Conservation (phyloP, 1,140 invertebrate genomes). For the Arctopsyche grandis region DNA sequence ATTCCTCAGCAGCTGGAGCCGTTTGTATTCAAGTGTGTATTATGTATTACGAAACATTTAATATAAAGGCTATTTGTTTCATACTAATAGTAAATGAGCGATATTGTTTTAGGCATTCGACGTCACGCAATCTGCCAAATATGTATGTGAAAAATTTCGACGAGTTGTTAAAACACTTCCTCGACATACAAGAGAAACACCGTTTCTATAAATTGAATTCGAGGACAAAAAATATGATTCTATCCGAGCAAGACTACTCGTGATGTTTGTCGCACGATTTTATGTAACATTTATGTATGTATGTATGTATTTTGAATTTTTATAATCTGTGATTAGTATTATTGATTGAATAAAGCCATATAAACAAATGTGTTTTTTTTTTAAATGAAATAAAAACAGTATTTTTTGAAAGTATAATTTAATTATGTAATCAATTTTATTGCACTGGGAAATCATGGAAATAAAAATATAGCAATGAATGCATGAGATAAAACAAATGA, state of each 20-base stretch:
- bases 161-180: slow-evolving; percentile 58
- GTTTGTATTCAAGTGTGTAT: slow-evolving; percentile 51
- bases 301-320: too few relatives aligned
- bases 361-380: too few relatives aligned
- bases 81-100: background rate
- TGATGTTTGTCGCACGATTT: slow-evolving; percentile 32
- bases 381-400: too few relatives aligned
- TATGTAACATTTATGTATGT: background rate
- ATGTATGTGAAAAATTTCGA: slow-evolving; percentile 56
- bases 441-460: too few relatives aligned
- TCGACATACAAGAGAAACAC: slow-evolving; percentile 60
- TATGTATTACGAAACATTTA: background rate
- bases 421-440: too few relatives aligned
- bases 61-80: background rate
- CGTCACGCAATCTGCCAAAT: slow-evolving; percentile 5
- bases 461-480: too few relatives aligned
- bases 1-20: slow-evolving; percentile 70
- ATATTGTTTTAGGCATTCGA: slow-evolving; percentile 7
- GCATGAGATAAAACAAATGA: too few relatives aligned
- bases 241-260: slow-evolving; percentile 49
- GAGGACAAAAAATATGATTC: slow-evolving; percentile 50
- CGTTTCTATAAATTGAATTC: slow-evolving; percentile 57
- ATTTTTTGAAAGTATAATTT: too few relatives aligned
- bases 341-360: too few relatives aligned
- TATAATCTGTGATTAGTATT: too few relatives aligned